Evolutionary conservation across 2,113 vertebrate species (phyloP).

Genomic region (Neofelis nebulosa): DNA sequence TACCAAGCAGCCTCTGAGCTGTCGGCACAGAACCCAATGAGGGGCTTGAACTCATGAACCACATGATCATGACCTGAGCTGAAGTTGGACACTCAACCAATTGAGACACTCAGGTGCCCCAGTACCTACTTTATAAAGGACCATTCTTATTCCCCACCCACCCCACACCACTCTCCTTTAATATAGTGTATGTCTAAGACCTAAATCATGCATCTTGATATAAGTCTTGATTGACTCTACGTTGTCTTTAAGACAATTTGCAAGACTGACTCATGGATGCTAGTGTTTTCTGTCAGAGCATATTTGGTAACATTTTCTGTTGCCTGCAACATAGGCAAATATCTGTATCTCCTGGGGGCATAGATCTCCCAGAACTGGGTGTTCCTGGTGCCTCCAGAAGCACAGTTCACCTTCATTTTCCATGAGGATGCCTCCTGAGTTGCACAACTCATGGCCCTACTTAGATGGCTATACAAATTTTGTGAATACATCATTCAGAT

Average conservation of each 20-base stretch:
- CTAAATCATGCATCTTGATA: neutral
- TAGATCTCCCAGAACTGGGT: fast-evolving
- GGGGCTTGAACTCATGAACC: too few relatives aligned
- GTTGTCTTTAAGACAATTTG: neutral
- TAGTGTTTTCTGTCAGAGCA: neutral
- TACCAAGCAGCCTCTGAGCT: too few relatives aligned
- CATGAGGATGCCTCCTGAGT: neutral
- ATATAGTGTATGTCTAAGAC: neutral
- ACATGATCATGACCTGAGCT: too few relatives aligned
- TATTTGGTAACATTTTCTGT: neutral
- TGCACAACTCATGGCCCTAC: neutral
- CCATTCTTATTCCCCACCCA: neutral
- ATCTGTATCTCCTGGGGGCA: too few relatives aligned
- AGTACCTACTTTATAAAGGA: neutral
- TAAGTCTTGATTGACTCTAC: neutral
- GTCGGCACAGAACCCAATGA: too few relatives aligned
- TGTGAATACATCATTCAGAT: neutral
- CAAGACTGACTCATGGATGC: neutral
- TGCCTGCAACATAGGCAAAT: neutral
- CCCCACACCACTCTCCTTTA: neutral
- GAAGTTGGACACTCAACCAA: too few relatives aligned
- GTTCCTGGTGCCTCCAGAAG: neutral
- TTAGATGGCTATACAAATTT: neutral
- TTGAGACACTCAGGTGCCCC: too few relatives aligned
- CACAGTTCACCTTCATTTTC: neutral